Base-by-base conservation (phyloP, 2,113 vertebrate species). In the Gorsachius goisagi region DNA sequence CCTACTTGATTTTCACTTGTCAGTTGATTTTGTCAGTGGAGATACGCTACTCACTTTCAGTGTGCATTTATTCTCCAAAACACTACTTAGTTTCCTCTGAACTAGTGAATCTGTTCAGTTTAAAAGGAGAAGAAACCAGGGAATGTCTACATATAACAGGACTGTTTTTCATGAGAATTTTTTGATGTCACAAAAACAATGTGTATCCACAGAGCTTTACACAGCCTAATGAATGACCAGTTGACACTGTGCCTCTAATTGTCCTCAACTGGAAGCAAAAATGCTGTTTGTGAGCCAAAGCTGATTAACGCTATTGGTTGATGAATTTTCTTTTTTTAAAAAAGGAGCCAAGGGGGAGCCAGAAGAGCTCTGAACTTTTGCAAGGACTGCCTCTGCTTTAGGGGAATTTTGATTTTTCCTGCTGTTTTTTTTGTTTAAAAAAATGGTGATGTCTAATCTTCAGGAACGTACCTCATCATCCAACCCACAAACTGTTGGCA, bases 401-500 rank as follows among this genome's bases (percentile, higher is more conserved):
- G 88, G 89, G 87, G 84, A 96, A 93, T 97, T 98, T 97, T 97
- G 85, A 96, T 95, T 97, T 98, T 96, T 90, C 93, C 95, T 95
- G 73, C 94, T 97, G 86, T 97, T 97, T 96, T 97, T 91, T 95
- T 97, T 97, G 89, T 95, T 97, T 95, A 67, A 94, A 94, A 96
- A 97, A 81, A 95, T 80, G 75, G 84, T 98, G 97, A 97, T 96
- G 97, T 98, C 96, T 98, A 97, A 98, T 97, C 96, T 97, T 94
- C 47, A 97, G 98, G 97, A 98, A 98, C 68, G 97, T 93, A 85
- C 74, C 76, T 85, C 96, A 88, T 94, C 72, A 50, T 98, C 98
- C 98, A 98, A 96, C 95, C 96, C 98, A 67, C 97, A 97, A 93
- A 88, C 88, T 94, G 53, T 76, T 98, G 97, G 98, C 97, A 97